Evolutionary conservation across 2,113 vertebrate genomes (phyloP).

Genomic region (Pomatostomus ruficeps): DNA sequence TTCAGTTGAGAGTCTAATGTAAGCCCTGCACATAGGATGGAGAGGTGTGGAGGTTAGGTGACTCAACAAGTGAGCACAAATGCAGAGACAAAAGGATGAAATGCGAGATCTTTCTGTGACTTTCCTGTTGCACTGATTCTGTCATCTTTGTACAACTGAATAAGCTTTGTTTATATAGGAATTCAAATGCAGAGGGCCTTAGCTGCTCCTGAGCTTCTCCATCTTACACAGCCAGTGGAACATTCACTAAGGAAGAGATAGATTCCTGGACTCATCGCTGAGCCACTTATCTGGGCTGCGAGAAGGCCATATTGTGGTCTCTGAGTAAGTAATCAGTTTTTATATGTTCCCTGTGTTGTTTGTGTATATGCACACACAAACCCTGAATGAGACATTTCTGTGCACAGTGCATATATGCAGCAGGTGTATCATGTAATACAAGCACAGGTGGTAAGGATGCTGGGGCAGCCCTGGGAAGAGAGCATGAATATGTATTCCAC

Average conservation of each 20-base stretch:
- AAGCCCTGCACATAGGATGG: background rate
- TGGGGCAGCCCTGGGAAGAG: background rate
- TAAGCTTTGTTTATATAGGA: background rate
- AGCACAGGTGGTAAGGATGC: background rate
- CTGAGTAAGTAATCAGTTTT: background rate
- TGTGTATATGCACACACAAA: background rate
- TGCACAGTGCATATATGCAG: background rate
- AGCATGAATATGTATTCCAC: background rate
- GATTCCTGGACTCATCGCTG: background rate
- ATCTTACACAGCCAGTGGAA: background rate
- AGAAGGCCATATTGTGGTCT: background rate
- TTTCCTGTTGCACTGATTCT: background rate
- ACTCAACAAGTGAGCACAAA: background rate
- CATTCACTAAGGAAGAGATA: background rate
- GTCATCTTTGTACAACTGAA: background rate
- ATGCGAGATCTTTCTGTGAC: background rate
- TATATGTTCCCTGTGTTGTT: background rate
- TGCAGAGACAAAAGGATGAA: background rate
- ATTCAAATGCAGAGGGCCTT: background rate
- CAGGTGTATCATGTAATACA: background rate
- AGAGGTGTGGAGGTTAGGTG: background rate
- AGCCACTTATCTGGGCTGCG: background rate
- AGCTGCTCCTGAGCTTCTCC: background rate
- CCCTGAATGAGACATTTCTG: background rate
- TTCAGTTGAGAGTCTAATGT: background rate